phyloP scores from a whole-genome alignment of 2,113 vertebrate genomes.

The Gobio gobio region DNA sequence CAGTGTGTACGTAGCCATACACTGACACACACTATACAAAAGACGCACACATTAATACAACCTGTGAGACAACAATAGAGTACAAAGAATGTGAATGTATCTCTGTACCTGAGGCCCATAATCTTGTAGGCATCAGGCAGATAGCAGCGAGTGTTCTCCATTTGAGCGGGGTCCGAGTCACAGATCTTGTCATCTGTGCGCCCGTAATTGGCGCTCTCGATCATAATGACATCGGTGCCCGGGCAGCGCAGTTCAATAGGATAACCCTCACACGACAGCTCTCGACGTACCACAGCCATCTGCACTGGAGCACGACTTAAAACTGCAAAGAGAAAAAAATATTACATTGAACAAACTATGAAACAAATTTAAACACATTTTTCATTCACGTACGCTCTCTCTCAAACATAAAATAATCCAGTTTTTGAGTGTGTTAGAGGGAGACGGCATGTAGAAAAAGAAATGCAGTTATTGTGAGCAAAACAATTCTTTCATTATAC shows the following conservation, averaged over 20 bases:
- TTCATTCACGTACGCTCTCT: conserved; percentile 2
- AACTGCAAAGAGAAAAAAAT: conserved; percentile 71
- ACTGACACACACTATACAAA: not conserved
- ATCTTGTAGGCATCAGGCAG: conserved; percentile 99
- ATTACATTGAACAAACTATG: not conserved
- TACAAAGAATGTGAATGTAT: conserved; percentile 33
- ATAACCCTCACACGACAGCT: conserved; percentile 99
- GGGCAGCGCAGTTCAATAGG: conserved; percentile 98
- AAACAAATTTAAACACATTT: not conserved
- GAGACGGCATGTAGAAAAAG: not conserved
- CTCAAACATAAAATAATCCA: conserved; percentile 5
- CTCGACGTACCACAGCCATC: conserved; percentile 97
- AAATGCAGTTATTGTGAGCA: not conserved
- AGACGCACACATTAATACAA: not conserved
- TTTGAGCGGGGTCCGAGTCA: conserved; percentile 97
- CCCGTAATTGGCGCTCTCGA: conserved; percentile 98
- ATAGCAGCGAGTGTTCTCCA: conserved; percentile 99
- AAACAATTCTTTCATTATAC: conserved; percentile 25
- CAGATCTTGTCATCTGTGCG: conserved; percentile 99
- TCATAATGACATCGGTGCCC: conserved; percentile 99
- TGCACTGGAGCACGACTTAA: conserved; percentile 93
- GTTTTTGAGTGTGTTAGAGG: not conserved
- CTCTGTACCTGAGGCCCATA: conserved; percentile 92
- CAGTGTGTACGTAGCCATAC: not conserved
- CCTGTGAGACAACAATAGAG: not conserved